Conservation (phyloP, 1,140 invertebrate species). For the Camponotus pennsylvanicus region DNA sequence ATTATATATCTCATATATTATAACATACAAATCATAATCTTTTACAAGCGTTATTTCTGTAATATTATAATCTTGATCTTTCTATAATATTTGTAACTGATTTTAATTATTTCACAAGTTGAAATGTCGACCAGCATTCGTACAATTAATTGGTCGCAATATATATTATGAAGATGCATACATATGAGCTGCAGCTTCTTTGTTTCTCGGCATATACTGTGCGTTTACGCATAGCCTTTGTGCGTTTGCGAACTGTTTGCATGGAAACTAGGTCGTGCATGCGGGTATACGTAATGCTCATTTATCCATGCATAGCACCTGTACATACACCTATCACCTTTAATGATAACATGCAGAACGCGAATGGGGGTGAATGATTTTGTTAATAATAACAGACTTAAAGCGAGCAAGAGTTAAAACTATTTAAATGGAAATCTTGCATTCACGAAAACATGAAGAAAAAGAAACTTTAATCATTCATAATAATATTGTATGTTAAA, state of each 20-base stretch:
- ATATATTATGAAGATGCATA: not conserved
- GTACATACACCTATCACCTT: slow-evolving; percentile 43
- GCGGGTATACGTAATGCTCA: slow-evolving; percentile 59
- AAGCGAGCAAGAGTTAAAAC: not conserved
- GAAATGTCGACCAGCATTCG: not conserved
- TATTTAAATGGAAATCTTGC: not conserved
- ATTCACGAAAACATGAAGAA: not conserved
- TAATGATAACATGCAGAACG: slow-evolving; percentile 32
- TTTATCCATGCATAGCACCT: slow-evolving; percentile 57
- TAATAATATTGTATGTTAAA: not conserved
- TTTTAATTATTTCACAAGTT: not conserved
- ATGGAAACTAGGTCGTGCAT: slow-evolving; percentile 58
- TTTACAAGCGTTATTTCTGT: not conserved
- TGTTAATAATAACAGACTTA: slow-evolving; percentile 10
- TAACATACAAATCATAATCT: not conserved
- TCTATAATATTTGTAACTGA: not conserved
- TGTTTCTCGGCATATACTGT: slow-evolving; percentile 24
- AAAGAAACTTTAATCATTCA: not conserved
- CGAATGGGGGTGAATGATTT: slow-evolving; percentile 43
- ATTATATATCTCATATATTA: not conserved
- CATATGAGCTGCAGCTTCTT: slow-evolving; percentile 21
- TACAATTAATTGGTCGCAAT: slow-evolving; percentile 13
- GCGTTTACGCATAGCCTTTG: slow-evolving; percentile 42
- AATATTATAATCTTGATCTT: not conserved
- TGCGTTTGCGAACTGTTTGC: slow-evolving; percentile 41